Percentiles rank a stretch among this genome's conserved stretches.
Evolutionary conservation across 2,113 vertebrate genomes (phyloP).

Genomic region (Microtus oregoni): DNA sequence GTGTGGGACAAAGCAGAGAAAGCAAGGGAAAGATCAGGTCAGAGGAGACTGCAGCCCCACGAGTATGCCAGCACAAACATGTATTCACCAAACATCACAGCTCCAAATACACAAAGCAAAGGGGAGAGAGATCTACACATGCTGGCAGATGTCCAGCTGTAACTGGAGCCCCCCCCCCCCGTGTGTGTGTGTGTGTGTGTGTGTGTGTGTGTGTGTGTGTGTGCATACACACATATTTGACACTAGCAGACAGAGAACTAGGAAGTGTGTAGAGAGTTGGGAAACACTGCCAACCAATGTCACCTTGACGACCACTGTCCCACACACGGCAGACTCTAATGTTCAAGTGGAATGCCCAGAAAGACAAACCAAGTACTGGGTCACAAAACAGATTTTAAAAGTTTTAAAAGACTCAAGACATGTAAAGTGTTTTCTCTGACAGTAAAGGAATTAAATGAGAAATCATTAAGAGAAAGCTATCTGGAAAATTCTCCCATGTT

Average conservation of each 20-base stretch:
- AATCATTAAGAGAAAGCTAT: not conserved
- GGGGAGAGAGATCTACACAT: not conserved
- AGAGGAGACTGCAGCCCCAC: no score
- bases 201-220: no score
- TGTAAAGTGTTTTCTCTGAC: not conserved
- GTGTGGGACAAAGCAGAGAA: not conserved
- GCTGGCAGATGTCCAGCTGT: fast-evolving
- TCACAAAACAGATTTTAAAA: not conserved
- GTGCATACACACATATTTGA: not conserved
- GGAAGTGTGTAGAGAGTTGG: not conserved
- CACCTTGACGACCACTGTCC: fast-evolving
- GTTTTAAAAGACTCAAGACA: not conserved
- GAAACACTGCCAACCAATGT: fast-evolving
- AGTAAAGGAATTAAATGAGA: not conserved
- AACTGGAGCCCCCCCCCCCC: not conserved
- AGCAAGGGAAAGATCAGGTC: not conserved
- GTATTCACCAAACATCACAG: not conserved
- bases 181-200: not conserved
- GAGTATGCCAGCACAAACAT: not conserved
- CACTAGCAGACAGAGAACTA: not conserved
- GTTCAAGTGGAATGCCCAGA: not conserved
- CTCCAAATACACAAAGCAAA: not conserved
- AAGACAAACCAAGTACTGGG: not conserved
- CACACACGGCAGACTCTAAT: not conserved
- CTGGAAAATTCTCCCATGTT: not conserved